Base-by-base conservation (phyloP, 2,888 invertebrate species). In the Diarsia brunnea region DNA sequence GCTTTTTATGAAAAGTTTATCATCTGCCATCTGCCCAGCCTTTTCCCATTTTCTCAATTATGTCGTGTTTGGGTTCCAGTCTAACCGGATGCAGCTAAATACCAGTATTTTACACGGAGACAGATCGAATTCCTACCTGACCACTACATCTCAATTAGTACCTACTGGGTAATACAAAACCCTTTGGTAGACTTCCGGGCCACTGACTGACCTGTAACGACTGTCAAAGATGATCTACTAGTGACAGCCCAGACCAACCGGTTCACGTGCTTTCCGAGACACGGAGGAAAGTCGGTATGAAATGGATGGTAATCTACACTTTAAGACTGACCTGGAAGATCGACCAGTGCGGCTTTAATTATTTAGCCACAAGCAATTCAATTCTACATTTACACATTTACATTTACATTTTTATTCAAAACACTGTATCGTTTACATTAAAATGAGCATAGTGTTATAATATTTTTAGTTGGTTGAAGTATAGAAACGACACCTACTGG, bases 401-500 rank as follows among this genome's bases (percentile, higher is more conserved):
- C n/a, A n/a, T n/a, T 55, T 53, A 53, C 53, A 7, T 55, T 55
- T n/a, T 24, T 24, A 14, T 14, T 55, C 14, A 24, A 24, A 55
- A 55, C 5, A n/a, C n/a, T 19, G 8, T 2, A 55, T 24, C 24
- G 3, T 55, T 55, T 24, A 24, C 24, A 24, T 24, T 24, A 53
- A 5, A 12, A 53, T 12, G 12, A 24, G 24, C 14, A 58, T 58
- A 3, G 55, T 58, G 16, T 27, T 27, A 51, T 16, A 14, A 3
- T n/a, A 38, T 38, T n/a, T 43, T 27, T 27, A 19, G 27, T 53
- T 65, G 47, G 14, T 27, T 10, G 8, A 38, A 14, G 10, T 21
- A 31, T 8, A 27, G 24, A 51, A 73, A 64, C 58, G 64, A 58
- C 64, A 74, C 24, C 75, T 78, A 38, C 11, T 31, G 31, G 8